Evolutionary conservation across 2,113 vertebrate genomes (phyloP), one percentile per base, ranked within the genome.

Genomic region (Peromyscus leucopus): DNA sequence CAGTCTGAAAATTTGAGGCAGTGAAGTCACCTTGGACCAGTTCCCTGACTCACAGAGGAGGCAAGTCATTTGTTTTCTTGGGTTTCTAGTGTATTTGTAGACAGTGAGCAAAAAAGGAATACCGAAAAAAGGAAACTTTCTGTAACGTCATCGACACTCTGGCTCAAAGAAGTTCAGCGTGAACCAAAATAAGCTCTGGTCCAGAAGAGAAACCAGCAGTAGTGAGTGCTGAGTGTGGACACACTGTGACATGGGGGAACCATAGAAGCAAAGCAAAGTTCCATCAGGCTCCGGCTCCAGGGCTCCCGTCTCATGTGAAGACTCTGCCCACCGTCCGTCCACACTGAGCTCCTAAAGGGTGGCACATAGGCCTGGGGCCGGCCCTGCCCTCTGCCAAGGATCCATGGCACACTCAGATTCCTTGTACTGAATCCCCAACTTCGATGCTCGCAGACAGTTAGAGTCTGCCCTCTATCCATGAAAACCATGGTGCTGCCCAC

Each of bases 111-210:
- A 82, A 84, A 84, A 90, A 39, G 46, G 31, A 92, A 91, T 59
- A 63, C 75, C 91, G 96, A 63, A 91, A 96, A 95, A 92, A 83
- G 72, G 59, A 74, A 95, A 88, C 82, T 87, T 91, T 76, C 93
- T 75, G 57, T 24, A 71, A 78, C 1, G 0, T 84, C 95, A 91
- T 88, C 90, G 92, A 96, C 61, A 87, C 82, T 89, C n/a, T n/a
- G 57, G n/a, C 84, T 79, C 80, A 92, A 80, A 21, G 31, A 63
- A 61, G 65, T 61, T 90, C 79, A 83, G 79, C 2, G 2, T 21
- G 51, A 90, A 84, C 21, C 67, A 90, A 72, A 74, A 13, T 33
- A 39, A 89, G 89, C 78, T 55, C 57, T 31, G 59, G 88, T 75
- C 69, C 67, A 74, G n/a, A 59, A 63, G 55, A 78, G 57, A 80